Conservation (phyloP, 2,797 vertebrate genomes). For the Spondyliosoma cantharus region DNA sequence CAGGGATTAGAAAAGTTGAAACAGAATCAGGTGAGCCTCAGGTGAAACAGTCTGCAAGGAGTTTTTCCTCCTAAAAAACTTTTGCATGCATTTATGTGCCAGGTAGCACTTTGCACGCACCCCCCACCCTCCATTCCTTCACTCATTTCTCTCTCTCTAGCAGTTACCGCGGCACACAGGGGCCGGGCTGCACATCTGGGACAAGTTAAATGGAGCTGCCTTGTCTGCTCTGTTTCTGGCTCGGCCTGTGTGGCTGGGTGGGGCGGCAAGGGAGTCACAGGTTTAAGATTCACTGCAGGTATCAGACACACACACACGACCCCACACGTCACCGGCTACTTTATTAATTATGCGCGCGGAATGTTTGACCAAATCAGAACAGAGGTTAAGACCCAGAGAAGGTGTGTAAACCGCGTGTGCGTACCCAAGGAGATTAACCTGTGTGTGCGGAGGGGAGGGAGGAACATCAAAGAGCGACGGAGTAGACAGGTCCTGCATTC, state of each 20-base stretch:
- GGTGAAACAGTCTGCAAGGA: not conserved
- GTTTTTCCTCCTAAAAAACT: slow-evolving; percentile 16
- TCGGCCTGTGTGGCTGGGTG: slow-evolving; percentile 43
- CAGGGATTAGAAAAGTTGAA: not conserved
- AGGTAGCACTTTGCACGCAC: slow-evolving; percentile 29
- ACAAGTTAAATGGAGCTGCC: slow-evolving; percentile 78
- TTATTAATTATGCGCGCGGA: slow-evolving; percentile 12
- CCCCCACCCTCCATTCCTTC: slow-evolving; percentile 16
- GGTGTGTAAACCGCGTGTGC: slow-evolving; percentile 13
- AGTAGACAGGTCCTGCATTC: slow-evolving; percentile 72
- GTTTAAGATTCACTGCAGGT: slow-evolving; percentile 70
- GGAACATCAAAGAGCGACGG: slow-evolving; percentile 62
- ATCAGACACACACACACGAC: not conserved
- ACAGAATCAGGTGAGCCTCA: not conserved
- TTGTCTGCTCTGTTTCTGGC: slow-evolving; percentile 61
- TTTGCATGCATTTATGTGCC: slow-evolving; percentile 13
- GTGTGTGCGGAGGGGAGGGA: slow-evolving; percentile 28
- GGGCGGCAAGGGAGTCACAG: slow-evolving; percentile 51
- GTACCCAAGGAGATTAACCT: slow-evolving; percentile 55
- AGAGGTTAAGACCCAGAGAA: slow-evolving; percentile 44
- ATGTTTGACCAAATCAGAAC: slow-evolving; percentile 20
- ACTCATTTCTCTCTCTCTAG: slow-evolving; percentile 55
- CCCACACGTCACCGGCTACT: slow-evolving; percentile 1
- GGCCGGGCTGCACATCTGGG: slow-evolving; percentile 81
- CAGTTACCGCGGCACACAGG: slow-evolving; percentile 57